Base-by-base conservation (phyloP, 2,888 invertebrate genomes). In the Diaphora mendica region DNA sequence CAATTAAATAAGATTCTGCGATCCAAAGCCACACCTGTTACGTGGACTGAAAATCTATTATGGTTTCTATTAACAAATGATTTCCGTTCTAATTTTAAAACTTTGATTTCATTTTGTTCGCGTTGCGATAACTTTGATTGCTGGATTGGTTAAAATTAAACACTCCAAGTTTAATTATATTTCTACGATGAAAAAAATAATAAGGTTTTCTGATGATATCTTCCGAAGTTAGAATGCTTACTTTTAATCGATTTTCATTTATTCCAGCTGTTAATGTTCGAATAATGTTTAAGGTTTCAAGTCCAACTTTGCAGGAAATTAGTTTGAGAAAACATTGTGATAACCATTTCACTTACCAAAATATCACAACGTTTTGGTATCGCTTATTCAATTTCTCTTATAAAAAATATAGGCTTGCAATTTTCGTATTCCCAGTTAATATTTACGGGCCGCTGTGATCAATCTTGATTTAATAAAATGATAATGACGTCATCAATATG, bases 1-100 rank as follows among this genome's bases (percentile, higher is more conserved):
- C 92, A 94, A 95, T 95, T 95, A 95, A 91, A 94, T 93, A 92
- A 93, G 94, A 94, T 94, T 94, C 93, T 88, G 91, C 86, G 89
- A 91, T 92, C 90, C 84, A 84, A 90, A 89, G 90, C 81, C 87
- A 91, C 91, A 93, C 91, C 92, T 93, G 91, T 87, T 90, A 86
- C 82, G 82, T 84, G 79, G 83, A 82, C 82, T 85, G 73, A 79
- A 73, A 82, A 84, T 80, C 78, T 81, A 79, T 80, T 83, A 80
- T 71, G 72, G 76, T 76, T 80, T 77, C 76, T 84, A 77, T 77
- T 76, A 80, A 80, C 73, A 78, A 76, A 77, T 70, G 69, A 85
- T 84, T 81, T 82, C 77, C 74, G 74, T 75, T 62, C 55, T 39
- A 35, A 77, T 77, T 73, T 74, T 33, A 67, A 74, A 82, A 78